A percentile compares a stretch with the other conserved stretches of the same genome.
Evolutionary conservation across 2,888 invertebrate genomes (phyloP).

Genomic region (Metallyticus violacea): DNA sequence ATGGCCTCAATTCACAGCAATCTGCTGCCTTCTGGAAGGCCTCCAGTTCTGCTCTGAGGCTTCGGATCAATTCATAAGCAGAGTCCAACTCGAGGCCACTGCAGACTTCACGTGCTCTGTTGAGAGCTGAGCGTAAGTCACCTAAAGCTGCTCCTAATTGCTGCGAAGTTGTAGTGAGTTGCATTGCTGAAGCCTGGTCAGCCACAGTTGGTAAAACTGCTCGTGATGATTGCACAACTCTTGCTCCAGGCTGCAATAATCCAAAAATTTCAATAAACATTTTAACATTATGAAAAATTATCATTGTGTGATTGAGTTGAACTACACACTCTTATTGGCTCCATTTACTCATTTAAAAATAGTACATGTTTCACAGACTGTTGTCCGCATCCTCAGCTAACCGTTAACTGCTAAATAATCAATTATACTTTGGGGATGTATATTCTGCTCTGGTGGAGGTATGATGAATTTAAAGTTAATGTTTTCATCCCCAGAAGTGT

Average conservation of each 20-base stretch:
- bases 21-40: slow-evolving; percentile 76
- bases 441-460: no score
- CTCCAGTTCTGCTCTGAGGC: slow-evolving; percentile 76
- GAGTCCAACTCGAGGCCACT: slow-evolving; percentile 78
- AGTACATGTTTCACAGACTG: no score
- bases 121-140: slow-evolving; percentile 59
- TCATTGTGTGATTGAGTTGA: no score
- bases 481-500: no score
- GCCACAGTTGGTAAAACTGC: slow-evolving; percentile 79
- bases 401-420: no score
- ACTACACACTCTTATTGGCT: no score
- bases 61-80: slow-evolving; percentile 77
- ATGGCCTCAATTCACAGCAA: slow-evolving; percentile 67
- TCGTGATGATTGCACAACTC: slow-evolving; percentile 73
- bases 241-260: slow-evolving; percentile 56
- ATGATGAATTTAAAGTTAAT: no score
- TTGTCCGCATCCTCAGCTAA: no score
- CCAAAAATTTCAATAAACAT: neutral
- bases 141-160: slow-evolving; percentile 62
- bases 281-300: no score
- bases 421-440: no score
- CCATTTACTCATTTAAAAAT: no score
- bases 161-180: slow-evolving; percentile 69
- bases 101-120: slow-evolving; percentile 69
- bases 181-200: slow-evolving; percentile 73